These are phyloP conservation scores for Macrobrachium nipponense DNA, from an alignment of 1,140 invertebrate genomes.

Conservation along the genomic window DNA sequence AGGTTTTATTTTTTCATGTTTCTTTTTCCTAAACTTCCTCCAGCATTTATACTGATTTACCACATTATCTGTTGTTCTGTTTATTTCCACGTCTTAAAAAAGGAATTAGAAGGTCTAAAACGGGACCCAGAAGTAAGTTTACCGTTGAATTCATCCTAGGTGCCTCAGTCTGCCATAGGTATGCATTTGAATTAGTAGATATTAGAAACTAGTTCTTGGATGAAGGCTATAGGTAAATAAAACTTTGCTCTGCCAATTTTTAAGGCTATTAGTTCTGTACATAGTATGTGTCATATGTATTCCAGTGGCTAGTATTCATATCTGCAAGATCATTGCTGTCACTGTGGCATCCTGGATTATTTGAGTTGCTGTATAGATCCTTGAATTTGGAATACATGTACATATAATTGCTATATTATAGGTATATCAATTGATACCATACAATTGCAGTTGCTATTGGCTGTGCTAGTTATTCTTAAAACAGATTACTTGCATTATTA, in stretches of 20 bases:
- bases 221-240: constrained; percentile 9
- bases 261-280: too few species aligned
- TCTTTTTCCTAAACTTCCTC: constrained; percentile 16
- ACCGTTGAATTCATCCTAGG: constrained; percentile 25
- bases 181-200: constrained; percentile 33
- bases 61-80: constrained; percentile 24
- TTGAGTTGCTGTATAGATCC: too few species aligned
- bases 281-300: too few species aligned
- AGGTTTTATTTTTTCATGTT: constrained; percentile 16
- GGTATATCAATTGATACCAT: neutral
- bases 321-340: too few species aligned
- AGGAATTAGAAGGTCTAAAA: constrained; percentile 43
- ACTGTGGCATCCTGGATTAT: too few species aligned
- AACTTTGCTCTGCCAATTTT: too few species aligned
- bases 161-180: constrained; percentile 42
- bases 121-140: constrained; percentile 44
- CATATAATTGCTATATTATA: constrained; percentile 11
- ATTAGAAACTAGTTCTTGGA: constrained; percentile 8
- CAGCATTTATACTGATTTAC: constrained; percentile 1
- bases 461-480: too few species aligned
- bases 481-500: too few species aligned
- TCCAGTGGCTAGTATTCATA: too few species aligned
- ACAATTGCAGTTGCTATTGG: too few species aligned
- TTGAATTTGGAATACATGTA: neutral
- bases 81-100: constrained; percentile 46